Evolutionary conservation across 2,113 vertebrate genomes (phyloP).

Genomic region (Hiodon alosoides): DNA sequence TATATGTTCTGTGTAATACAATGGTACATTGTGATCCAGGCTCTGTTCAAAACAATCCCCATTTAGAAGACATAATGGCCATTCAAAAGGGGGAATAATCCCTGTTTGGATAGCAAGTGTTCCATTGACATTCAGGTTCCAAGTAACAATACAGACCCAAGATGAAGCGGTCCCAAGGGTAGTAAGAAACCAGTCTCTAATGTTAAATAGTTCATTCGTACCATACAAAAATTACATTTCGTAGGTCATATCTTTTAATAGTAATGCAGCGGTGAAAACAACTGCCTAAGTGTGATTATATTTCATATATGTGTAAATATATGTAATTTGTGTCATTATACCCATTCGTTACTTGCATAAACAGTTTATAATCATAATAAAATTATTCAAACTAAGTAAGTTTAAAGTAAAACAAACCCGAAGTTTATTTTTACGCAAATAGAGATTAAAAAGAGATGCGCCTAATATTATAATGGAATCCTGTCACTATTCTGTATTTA

Average conservation of each 20-base stretch:
- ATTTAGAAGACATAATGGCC: conserved; percentile 55
- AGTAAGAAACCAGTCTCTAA: background rate
- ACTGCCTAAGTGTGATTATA: too few relatives aligned
- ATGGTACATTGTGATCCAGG: conserved; percentile 64
- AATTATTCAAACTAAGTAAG: too few relatives aligned
- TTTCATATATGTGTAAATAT: too few relatives aligned
- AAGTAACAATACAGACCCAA: conserved; percentile 19
- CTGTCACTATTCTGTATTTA: conserved; percentile 8
- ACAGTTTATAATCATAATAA: too few relatives aligned
- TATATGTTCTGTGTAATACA: conserved; percentile 67
- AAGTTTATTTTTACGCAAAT: too few relatives aligned
- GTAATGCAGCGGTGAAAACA: too few relatives aligned
- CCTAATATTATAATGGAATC: background rate
- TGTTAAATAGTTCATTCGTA: too few relatives aligned
- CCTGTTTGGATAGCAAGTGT: conserved; percentile 53
- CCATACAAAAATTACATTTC: too few relatives aligned
- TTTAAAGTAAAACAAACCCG: too few relatives aligned
- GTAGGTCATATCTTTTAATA: too few relatives aligned
- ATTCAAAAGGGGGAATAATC: conserved; percentile 46
- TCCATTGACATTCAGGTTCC: conserved; percentile 43
- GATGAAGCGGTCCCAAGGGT: background rate
- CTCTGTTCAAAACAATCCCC: conserved; percentile 55
- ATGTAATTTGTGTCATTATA: too few relatives aligned
- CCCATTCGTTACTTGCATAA: too few relatives aligned
- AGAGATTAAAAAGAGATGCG: background rate